Base-by-base conservation (phyloP, 2,113 vertebrate genomes). In the Centrocercus urophasianus region DNA sequence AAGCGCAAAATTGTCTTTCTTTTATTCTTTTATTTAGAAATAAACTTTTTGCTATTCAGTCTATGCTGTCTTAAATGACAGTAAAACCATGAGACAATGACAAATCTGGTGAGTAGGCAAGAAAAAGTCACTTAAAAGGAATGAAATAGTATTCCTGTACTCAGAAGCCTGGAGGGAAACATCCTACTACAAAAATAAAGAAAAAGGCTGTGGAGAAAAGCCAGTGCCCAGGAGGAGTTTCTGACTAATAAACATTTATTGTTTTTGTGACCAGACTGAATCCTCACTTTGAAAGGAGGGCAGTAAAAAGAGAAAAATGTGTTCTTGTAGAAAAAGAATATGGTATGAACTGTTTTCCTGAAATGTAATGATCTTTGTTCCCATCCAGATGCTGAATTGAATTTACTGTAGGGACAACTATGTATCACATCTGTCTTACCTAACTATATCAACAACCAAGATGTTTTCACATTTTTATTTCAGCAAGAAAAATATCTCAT, bases 161-260 rank as follows among this genome's bases (percentile, higher is more conserved):
- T 73, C 36, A 81, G n/a, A 93, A 89, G 54, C 63, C 77, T 90
- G 43, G 40, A 89, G 74, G 86, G 45, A 90, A 92, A 76, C 36
- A 70, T 76, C 30, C 45, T 73, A 12, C 27, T 63, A 48, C 13
- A 78, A 88, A 90, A 86, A 38, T 16, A 86, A 75, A 93, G 8
- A 32, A 38, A 90, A 93, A 57, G 13, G 7, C 6, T 61, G 36
- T 50, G n/a, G 30, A 73, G 30, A 34, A 91, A 83, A 88, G 8
- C 11, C 36, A 71, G 34, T 86, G 48, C 30, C 89, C 3, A 1
- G 34, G 11, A 87, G 73, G 42, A 88, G 19, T 30, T 52, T 87
- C 66, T 90, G 2, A 0, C 24, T 94, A 85, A 89, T 87, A 89
- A 83, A 93, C 42, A 42, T 71, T 93, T 89, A 85, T 76, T 80